Evolutionary conservation across 2,113 vertebrate species (phyloP).

Genomic region (Microcebus lehilahytsara): DNA sequence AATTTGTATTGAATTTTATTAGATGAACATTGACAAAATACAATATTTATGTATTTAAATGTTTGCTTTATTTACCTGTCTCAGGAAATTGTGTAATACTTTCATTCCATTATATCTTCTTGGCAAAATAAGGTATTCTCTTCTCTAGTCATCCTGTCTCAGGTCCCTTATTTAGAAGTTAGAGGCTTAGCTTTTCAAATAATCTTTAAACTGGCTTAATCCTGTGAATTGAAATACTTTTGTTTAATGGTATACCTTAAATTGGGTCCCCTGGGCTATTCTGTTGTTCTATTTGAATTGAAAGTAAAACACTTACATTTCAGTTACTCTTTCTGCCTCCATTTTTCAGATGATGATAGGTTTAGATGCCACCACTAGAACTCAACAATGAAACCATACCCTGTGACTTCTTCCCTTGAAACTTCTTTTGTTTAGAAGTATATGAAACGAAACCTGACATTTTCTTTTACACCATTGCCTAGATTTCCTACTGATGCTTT

Average conservation of each 20-base stretch:
- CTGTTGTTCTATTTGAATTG: neutral
- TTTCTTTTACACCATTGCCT: neutral
- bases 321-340: neutral
- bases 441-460: neutral
- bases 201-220: neutral
- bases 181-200: neutral
- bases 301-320: neutral
- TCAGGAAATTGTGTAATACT: neutral
- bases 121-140: neutral
- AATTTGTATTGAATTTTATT: neutral
- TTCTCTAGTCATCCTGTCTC: neutral
- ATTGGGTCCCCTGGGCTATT: neutral
- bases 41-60: neutral
- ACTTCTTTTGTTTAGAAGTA: constrained; percentile 39
- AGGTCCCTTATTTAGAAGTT: neutral
- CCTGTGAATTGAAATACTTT: neutral
- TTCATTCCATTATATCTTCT: neutral
- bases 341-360: neutral
- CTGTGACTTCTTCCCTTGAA: neutral
- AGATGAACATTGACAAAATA: neutral
- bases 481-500: constrained; percentile 32
- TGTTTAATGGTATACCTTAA: neutral
- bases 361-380: neutral
- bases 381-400: neutral
- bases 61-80: neutral